Conservation (phyloP, 2,113 vertebrate genomes). For the Cercopithecus mona region DNA sequence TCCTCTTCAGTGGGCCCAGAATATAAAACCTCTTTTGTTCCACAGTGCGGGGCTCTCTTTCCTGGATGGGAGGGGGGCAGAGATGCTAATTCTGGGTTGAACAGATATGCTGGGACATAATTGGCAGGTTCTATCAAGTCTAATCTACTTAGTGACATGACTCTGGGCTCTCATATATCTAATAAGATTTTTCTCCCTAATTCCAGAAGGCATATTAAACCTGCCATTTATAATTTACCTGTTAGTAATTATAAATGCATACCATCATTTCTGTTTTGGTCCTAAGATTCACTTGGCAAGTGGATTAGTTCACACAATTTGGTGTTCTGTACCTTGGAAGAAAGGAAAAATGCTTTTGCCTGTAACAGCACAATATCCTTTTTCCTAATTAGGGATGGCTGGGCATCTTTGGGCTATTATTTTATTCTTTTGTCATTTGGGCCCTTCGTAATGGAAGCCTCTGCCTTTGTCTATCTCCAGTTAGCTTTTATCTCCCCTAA, state of each 20-base stretch:
- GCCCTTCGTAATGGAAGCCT: background rate
- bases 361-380: background rate
- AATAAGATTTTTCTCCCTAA: background rate
- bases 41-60: background rate
- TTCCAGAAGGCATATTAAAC: background rate
- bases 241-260: background rate
- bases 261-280: background rate
- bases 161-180: background rate
- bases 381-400: background rate
- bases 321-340: background rate
- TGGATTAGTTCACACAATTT: background rate
- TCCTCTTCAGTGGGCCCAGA: background rate
- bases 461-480: background rate
- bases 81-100: background rate
- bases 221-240: background rate
- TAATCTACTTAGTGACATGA: background rate
- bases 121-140: background rate
- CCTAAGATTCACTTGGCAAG: background rate
- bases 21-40: background rate
- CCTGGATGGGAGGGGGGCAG: too few species aligned
- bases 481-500: background rate
- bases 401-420: background rate
- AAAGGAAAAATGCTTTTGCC: background rate
- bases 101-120: background rate
- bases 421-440: background rate